These are phyloP conservation scores for Sphaerophoria rueppellii DNA, from an alignment of 2,888 invertebrate genomes.

Conservation along the genomic window DNA sequence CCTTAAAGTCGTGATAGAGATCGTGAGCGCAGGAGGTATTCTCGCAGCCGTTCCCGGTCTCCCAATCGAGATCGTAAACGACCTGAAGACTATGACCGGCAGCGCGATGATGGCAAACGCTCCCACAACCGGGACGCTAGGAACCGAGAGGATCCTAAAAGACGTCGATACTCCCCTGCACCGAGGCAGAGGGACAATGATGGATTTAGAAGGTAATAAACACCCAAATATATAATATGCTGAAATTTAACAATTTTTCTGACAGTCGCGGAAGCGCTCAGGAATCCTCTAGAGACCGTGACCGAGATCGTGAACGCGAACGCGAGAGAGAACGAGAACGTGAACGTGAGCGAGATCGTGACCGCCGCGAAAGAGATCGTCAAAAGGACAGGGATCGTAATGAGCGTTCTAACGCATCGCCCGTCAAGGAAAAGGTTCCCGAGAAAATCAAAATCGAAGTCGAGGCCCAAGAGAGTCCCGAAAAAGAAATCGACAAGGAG, in stretches of 20 bases:
- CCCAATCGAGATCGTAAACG: slow-evolving; percentile 63
- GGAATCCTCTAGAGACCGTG: slow-evolving; percentile 76
- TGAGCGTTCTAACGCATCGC: slow-evolving; percentile 70
- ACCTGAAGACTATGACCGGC: slow-evolving; percentile 75
- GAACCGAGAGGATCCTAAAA: slow-evolving; percentile 79
- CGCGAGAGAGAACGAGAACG: slow-evolving; percentile 84
- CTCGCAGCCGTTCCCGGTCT: slow-evolving; percentile 75
- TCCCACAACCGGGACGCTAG: slow-evolving; percentile 72
- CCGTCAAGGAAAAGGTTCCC: slow-evolving; percentile 73
- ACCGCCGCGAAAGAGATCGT: slow-evolving; percentile 82
- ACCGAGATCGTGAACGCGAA: slow-evolving; percentile 81
- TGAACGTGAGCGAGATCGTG: slow-evolving; percentile 85
- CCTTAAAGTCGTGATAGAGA: slow-evolving; percentile 77
- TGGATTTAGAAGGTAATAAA: slow-evolving; percentile 76
- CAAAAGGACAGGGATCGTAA: slow-evolving; percentile 75
- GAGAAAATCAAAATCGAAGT: slow-evolving; percentile 77
- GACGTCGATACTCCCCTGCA: slow-evolving; percentile 78
- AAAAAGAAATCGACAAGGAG: slow-evolving; percentile 87
- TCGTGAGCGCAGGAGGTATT: slow-evolving; percentile 77
- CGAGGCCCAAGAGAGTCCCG: slow-evolving; percentile 77
- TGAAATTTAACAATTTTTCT: background rate
- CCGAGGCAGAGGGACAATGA: slow-evolving; percentile 78
- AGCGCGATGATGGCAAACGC: slow-evolving; percentile 76
- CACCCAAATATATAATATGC: background rate
- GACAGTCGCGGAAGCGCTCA: slow-evolving; percentile 65